A percentile compares a stretch with the other conserved stretches of the same genome.
phyloP scores from a whole-genome alignment of 2,888 invertebrate genomes.

The Zeuzera pyrina region DNA sequence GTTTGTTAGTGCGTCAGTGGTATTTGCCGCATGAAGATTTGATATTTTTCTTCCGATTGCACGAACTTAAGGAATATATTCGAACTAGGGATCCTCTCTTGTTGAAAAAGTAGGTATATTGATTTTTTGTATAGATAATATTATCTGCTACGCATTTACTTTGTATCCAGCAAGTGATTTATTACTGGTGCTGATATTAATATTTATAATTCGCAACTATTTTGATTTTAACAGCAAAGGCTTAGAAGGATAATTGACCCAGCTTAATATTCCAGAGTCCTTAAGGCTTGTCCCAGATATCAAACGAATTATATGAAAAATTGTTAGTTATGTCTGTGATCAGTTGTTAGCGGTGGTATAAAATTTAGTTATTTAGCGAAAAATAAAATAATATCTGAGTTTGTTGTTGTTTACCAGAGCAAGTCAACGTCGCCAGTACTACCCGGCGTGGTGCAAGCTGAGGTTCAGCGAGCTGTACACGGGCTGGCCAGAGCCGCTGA shows the following conservation, averaged over 20 bases:
- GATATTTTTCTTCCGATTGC: slow-evolving; percentile 77
- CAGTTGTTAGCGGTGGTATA: too few relatives aligned
- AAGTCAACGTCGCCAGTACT: slow-evolving; percentile 74
- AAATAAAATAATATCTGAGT: too few relatives aligned
- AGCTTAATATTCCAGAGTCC: too few relatives aligned
- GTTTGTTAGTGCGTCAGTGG: slow-evolving; percentile 74
- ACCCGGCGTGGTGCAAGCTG: slow-evolving; percentile 71
- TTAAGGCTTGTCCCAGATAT: too few relatives aligned
- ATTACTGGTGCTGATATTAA: too few relatives aligned
- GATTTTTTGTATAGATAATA: neutral
- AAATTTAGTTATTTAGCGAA: too few relatives aligned
- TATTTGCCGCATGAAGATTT: slow-evolving; percentile 76
- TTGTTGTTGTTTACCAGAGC: slow-evolving; percentile 70
- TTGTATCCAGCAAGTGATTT: too few relatives aligned
- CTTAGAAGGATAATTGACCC: too few relatives aligned
- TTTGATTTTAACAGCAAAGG: too few relatives aligned
- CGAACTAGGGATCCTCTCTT: slow-evolving; percentile 65
- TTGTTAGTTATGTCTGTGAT: neutral
- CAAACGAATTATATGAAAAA: neutral
- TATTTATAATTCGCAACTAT: too few relatives aligned
- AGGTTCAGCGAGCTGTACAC: slow-evolving; percentile 76
- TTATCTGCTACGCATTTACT: too few relatives aligned
- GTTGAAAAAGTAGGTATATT: slow-evolving; percentile 72
- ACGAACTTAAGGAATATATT: slow-evolving; percentile 76
- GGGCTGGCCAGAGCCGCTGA: slow-evolving; percentile 50